Evolutionary conservation across 37 sponge, comb jelly and placozoan genomes (phyloP).

Genomic region (Amphimedon queenslandica): DNA sequence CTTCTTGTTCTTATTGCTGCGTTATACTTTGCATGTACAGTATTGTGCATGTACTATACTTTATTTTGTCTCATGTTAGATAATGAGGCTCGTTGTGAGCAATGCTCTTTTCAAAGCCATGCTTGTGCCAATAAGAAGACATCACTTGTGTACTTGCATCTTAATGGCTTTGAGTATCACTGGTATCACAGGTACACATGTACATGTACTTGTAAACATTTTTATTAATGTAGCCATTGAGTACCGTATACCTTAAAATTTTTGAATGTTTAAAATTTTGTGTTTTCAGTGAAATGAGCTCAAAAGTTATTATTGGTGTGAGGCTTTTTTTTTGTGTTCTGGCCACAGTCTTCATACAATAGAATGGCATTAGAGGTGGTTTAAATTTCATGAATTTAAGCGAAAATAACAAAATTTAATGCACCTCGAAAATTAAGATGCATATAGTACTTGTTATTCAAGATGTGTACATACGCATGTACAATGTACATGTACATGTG

Average conservation of each 20-base stretch:
- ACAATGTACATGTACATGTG: neutral
- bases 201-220: neutral
- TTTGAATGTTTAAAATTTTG: no score
- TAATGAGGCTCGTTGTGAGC: neutral
- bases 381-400: no score
- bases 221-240: neutral
- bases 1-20: no score
- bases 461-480: neutral
- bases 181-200: constrained; percentile 70
- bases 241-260: no score
- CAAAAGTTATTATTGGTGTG: no score
- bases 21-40: no score
- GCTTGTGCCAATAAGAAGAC: constrained; percentile 2
- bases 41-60: neutral
- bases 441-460: neutral
- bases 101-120: neutral
- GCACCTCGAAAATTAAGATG: no score
- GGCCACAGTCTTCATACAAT: no score
- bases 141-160: constrained; percentile 25
- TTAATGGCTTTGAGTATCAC: constrained; percentile 67
- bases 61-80: neutral
- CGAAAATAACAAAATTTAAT: no score
- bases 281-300: no score
- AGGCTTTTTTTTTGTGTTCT: no score
- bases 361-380: no score